Percentiles rank a stretch among this genome's conserved stretches.
Evolutionary conservation across 2,113 vertebrate species (phyloP).

Genomic region (Chaetops frenatus): DNA sequence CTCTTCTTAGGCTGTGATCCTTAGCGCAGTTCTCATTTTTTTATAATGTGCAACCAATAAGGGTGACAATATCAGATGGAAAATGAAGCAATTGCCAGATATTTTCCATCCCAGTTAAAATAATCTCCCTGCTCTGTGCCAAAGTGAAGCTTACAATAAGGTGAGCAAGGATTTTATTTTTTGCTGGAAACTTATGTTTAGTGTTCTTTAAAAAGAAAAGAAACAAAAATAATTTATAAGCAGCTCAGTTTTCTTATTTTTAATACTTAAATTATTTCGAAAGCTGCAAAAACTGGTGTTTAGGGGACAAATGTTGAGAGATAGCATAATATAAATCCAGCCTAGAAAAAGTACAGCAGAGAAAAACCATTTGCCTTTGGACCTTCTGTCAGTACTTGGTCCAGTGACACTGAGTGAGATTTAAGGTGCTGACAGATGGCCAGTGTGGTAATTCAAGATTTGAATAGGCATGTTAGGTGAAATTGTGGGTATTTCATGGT

Average conservation of each 20-base stretch:
- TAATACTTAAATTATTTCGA: slow-evolving; percentile 57
- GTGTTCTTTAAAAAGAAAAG: not conserved
- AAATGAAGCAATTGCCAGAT: not conserved
- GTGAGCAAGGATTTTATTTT: slow-evolving; percentile 12
- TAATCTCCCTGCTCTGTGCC: slow-evolving; percentile 21
- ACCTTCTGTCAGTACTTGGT: slow-evolving; percentile 2
- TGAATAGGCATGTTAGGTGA: slow-evolving; percentile 6
- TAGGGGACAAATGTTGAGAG: slow-evolving; percentile 28
- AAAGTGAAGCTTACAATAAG: not conserved
- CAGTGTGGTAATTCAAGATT: not conserved
- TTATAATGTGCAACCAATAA: not conserved
- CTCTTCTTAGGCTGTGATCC: not conserved
- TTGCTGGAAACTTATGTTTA: slow-evolving; percentile 35
- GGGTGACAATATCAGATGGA: slow-evolving; percentile 26
- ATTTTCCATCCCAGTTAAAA: slow-evolving; percentile 42
- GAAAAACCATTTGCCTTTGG: slow-evolving; percentile 48
- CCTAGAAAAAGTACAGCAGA: slow-evolving; percentile 26
- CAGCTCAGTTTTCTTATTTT: slow-evolving; percentile 46
- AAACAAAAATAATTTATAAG: not conserved
- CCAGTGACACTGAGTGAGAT: not conserved
- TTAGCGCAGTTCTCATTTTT: not conserved
- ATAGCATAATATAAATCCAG: slow-evolving; percentile 25
- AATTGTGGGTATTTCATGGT: not conserved
- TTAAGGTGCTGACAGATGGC: slow-evolving; percentile 32
- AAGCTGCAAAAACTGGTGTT: not conserved